phyloP scores from a whole-genome alignment of 2,797 vertebrate species.

The Balearica regulorum region DNA sequence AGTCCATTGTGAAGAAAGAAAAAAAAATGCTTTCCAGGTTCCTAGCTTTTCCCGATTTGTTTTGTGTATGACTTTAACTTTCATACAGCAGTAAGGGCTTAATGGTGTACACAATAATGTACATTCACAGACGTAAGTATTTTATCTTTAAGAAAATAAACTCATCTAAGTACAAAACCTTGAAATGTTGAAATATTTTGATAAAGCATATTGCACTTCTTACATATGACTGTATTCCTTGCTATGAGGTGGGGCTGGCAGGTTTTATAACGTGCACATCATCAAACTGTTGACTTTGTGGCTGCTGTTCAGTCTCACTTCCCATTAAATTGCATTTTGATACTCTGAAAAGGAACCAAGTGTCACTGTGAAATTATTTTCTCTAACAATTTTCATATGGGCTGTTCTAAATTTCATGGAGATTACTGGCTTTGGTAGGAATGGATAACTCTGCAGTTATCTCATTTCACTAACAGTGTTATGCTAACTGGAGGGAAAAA shows the following conservation, averaged over 20 bases:
- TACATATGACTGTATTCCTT: neutral
- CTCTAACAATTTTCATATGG: neutral
- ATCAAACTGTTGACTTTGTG: neutral
- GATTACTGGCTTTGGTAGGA: neutral
- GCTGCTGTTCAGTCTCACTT: neutral
- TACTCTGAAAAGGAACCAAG: neutral
- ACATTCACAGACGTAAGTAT: conserved; percentile 57
- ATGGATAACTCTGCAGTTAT: neutral
- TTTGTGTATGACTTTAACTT: conserved; percentile 56
- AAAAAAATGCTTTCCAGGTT: neutral
- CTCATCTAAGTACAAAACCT: conserved; percentile 6
- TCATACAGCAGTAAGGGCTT: conserved; percentile 61
- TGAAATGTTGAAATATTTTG: neutral
- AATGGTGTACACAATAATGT: conserved; percentile 59
- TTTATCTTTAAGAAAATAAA: conserved; percentile 69
- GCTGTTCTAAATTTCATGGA: neutral
- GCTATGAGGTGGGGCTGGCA: neutral
- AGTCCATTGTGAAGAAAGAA: neutral
- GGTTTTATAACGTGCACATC: neutral
- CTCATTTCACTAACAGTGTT: neutral
- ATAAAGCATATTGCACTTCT: neutral
- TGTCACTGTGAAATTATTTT: neutral
- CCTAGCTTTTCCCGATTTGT: neutral
- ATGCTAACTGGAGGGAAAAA: neutral
- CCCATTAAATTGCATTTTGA: neutral